phyloP scores from a whole-genome alignment of 2,888 invertebrate genomes.

The Drosophila paracracens region DNA sequence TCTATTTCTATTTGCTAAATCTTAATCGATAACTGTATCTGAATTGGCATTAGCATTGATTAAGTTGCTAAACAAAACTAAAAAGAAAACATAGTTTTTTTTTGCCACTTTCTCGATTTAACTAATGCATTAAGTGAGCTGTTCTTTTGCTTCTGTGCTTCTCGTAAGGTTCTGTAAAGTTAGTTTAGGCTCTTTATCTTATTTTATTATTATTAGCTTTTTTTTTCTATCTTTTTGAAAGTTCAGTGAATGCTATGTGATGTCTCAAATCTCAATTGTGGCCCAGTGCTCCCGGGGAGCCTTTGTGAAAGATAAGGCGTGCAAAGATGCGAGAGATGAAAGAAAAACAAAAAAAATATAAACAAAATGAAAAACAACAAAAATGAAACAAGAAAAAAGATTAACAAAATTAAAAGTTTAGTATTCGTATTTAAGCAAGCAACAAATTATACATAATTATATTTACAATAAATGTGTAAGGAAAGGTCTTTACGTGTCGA shows the following conservation, averaged over 20 bases:
- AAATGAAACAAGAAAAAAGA: constrained; percentile 57
- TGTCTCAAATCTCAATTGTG: constrained; percentile 77
- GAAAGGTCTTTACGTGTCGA: constrained; percentile 76
- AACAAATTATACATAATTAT: constrained; percentile 81
- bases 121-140: constrained; percentile 45
- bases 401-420: constrained; percentile 78
- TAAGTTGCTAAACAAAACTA: constrained; percentile 35
- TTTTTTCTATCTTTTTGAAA: constrained; percentile 31
- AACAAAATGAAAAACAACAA: constrained; percentile 16
- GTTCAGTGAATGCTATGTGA: constrained; percentile 75
- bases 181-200: constrained; percentile 58
- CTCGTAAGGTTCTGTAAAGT: constrained; percentile 65
- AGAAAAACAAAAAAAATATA: constrained; percentile 33
- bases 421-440: constrained; percentile 79
- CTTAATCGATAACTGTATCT: constrained; percentile 35
- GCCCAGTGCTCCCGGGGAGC: constrained; percentile 75
- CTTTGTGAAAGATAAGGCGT: constrained; percentile 33
- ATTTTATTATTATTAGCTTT: constrained; percentile 8
- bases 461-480: constrained; percentile 79
- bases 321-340: constrained; percentile 58
- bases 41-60: constrained; percentile 40
- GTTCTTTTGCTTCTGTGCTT: constrained; percentile 57
- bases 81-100: constrained; percentile 9
- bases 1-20: constrained; percentile 70
- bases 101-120: constrained; percentile 22